Base-by-base conservation (phyloP, 2,113 vertebrate species). In the Nothocercus julius region DNA sequence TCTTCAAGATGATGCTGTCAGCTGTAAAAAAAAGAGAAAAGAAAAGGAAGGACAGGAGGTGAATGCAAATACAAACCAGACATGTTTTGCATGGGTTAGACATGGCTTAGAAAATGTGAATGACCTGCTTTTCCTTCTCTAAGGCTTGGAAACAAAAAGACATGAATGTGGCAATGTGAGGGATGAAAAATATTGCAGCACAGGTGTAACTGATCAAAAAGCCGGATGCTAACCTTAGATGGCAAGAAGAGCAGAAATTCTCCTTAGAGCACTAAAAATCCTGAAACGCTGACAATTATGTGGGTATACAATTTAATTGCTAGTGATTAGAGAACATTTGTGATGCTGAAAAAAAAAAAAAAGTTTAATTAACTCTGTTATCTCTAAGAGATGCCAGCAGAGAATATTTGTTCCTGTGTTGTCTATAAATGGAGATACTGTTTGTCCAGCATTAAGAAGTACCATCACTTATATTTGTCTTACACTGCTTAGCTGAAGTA, bases 1-100 rank as follows among this genome's bases (percentile, higher is more conserved):
- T 91, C 32, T 69, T 89, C 24, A 40, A 70, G 40, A 72, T 42
- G 73, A 44, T 61, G 9, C 27, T 94, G 84, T 84, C 58, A 80
- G 51, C 40, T 86, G 25, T 15, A 8, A 42, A 53, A 25, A 49
- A 68, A 45, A 61, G 38, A 42, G 34, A 47, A 67, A 27, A 51
- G 51, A 0, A 44, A 74, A 36, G 21, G 34, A 14, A 82, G 24
- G 6, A 16, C 54, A 56, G 53, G 24, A 89, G 16, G 30, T 64
- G 54, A 82, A 89, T 82, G 22, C 38, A 95, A 93, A 90, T 80
- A 69, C 25, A 93, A 94, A 84, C 80, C 27, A 27, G 13, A 54
- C 93, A 84, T 88, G n/a, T 73, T 88, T 56, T 92, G 13, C 14
- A 34, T 14, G 28, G 10, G 42, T 90, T 79, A 12, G 47, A 82